Base-by-base conservation (phyloP, 1,140 invertebrate genomes). In the Amyelois transitella region DNA sequence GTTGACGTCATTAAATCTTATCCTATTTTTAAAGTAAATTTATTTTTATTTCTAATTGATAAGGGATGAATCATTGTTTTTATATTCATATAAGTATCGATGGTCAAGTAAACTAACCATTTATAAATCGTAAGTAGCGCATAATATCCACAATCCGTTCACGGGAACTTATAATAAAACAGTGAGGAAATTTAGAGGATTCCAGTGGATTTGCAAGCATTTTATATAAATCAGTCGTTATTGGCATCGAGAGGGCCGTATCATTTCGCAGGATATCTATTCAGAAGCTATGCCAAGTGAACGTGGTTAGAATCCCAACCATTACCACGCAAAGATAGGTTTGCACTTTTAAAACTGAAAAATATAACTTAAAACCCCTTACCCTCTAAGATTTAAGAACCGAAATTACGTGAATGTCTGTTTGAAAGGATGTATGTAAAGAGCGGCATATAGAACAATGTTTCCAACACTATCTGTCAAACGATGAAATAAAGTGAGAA, bases 241-340 rank as follows among this genome's bases (percentile, higher is more conserved):
- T 84, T 84, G 75, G 77, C 72, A 82, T 67, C 81, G 71, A 59
- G 79, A 82, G 81, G 66, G 70, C 68, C 71, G 72, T 82, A 81
- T 82, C 78, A 81, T 81, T 79, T 78, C 73, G 63, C 67, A 60
- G 74, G 75, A 81, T 82, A 84, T 84, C 81, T 80, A 82, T 84
- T 84, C 81, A 81, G 70, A 60, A 71, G 76, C 75, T 75, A 81
- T 77, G 77, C 76, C 69, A 79, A 72, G 55, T 64, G 72, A 72
- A 72, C 77, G 75, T 73, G 77, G 64, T 68, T 67, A 60, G 79
- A 81, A 82, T 84, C 75, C 71, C 65, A 69, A 70, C 69, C 68
- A 72, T 53, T 67, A 53, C 43, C 25, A 47, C 32, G 58, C 76
- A 67, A 76, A 60, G 25, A 64, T 72, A 50, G 18, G 6, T 55